Evolutionary conservation across 2,113 vertebrate genomes (phyloP).

Genomic region (Jacana jacana): DNA sequence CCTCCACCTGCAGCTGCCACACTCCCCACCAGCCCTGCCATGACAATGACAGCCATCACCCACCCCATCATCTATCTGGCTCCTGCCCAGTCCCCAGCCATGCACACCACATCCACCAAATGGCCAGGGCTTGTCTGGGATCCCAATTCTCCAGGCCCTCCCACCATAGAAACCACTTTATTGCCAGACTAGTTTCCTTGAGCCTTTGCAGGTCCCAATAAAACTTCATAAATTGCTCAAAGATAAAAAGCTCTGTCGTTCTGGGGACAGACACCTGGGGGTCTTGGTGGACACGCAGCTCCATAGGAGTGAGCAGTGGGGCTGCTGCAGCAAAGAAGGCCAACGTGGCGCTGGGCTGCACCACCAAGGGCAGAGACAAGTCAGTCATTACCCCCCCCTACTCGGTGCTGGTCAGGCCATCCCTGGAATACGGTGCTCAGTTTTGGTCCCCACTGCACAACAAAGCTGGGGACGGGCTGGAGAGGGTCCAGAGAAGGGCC

Average conservation of each 20-base stretch:
- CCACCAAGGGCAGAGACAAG: not conserved
- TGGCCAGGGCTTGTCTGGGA: too few species aligned
- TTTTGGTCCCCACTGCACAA: not conserved
- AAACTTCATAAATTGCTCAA: not conserved
- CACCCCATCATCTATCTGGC: fast-evolving
- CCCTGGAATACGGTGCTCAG: not conserved
- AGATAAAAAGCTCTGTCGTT: not conserved
- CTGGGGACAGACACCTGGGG: not conserved
- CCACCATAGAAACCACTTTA: not conserved
- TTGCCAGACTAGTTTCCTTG: too few species aligned
- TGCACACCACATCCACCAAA: fast-evolving
- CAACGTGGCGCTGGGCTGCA: not conserved
- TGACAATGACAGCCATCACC: not conserved
- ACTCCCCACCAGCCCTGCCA: fast-evolving
- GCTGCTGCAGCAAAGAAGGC: not conserved
- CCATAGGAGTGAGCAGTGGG: not conserved
- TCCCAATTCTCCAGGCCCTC: not conserved
- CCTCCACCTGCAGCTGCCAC: fast-evolving
- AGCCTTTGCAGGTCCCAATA: not conserved
- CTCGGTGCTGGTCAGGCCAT: not conserved
- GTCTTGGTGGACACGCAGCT: not conserved
- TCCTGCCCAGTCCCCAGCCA: not conserved
- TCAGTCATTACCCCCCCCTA: not conserved
- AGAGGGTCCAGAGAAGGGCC: not conserved
- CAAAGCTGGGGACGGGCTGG: not conserved